These are phyloP conservation scores for Drosophila saltans DNA, from an alignment of 1,140 invertebrate genomes.

Conservation along the genomic window DNA sequence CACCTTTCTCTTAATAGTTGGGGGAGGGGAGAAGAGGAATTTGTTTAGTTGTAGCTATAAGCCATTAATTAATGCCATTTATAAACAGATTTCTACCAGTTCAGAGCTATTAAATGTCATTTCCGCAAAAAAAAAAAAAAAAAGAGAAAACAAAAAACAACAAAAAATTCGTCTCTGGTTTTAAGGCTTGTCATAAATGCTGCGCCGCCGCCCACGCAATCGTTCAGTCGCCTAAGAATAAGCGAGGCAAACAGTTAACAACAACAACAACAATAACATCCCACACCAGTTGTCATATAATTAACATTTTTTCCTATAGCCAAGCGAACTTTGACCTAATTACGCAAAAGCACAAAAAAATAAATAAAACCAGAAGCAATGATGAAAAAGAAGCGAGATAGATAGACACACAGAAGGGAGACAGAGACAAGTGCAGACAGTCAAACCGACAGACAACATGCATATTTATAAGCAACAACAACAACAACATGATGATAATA, in stretches of 20 bases:
- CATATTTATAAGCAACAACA: slow-evolving; percentile 52
- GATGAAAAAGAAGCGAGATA: slow-evolving; percentile 1
- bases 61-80: not conserved
- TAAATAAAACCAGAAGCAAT: not conserved
- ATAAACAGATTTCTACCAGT: slow-evolving; percentile 9
- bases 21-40: not conserved
- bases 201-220: slow-evolving; percentile 36
- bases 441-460: slow-evolving; percentile 27
- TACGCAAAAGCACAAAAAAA: slow-evolving; percentile 16
- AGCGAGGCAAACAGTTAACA: slow-evolving; percentile 1
- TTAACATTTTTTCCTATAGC: slow-evolving; percentile 52
- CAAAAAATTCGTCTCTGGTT: slow-evolving; percentile 7
- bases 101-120: slow-evolving; percentile 4
- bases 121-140: slow-evolving; percentile 6
- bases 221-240: slow-evolving; percentile 1
- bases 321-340: slow-evolving; percentile 55
- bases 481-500: not conserved
- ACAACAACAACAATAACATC: slow-evolving; percentile 21
- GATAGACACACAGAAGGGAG: slow-evolving; percentile 6
- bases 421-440: slow-evolving; percentile 52
- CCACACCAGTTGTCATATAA: slow-evolving; percentile 49
- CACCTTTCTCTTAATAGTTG: too few species aligned
- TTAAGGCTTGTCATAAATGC: slow-evolving; percentile 51
- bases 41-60: not conserved
- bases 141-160: not conserved